Evolutionary conservation across 1,140 invertebrate species (phyloP).

Genomic region (Eumaeus atala): DNA sequence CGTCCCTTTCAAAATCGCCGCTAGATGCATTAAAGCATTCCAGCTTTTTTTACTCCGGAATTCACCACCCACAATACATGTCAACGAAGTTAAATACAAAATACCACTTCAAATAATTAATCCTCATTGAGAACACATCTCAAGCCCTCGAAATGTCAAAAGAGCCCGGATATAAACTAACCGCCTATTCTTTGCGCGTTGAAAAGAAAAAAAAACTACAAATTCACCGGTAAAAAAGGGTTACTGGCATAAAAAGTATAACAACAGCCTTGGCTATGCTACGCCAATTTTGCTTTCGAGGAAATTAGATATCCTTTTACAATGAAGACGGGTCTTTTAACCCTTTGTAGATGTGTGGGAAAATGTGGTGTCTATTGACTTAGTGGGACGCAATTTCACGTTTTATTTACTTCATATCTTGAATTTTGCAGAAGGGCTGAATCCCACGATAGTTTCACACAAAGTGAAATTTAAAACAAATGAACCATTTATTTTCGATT

Average conservation of each 20-base stretch:
- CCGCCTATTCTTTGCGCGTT: slow-evolving; percentile 69
- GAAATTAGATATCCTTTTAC: slow-evolving; percentile 71
- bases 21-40: slow-evolving; percentile 12
- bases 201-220: slow-evolving; percentile 51
- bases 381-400: slow-evolving; percentile 27
- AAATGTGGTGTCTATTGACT: slow-evolving; percentile 39
- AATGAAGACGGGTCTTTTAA: slow-evolving; percentile 52
- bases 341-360: slow-evolving; percentile 62
- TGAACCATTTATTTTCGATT: too few species aligned
- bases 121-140: slow-evolving; percentile 56
- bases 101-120: slow-evolving; percentile 70
- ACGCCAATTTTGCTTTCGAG: slow-evolving; percentile 71
- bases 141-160: slow-evolving; percentile 58
- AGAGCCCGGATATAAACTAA: slow-evolving; percentile 70
- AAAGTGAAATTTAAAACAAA: too few species aligned
- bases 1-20: neutral
- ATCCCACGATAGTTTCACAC: too few species aligned
- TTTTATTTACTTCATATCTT: too few species aligned
- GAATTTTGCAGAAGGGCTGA: too few species aligned
- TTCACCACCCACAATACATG: slow-evolving; percentile 51
- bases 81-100: slow-evolving; percentile 38
- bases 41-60: slow-evolving; percentile 25
- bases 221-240: slow-evolving; percentile 56
- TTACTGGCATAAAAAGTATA: slow-evolving; percentile 47
- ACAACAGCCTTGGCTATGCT: slow-evolving; percentile 58